Evolutionary conservation across 2,797 vertebrate species (phyloP).

Genomic region (Bufotes viridis): DNA sequence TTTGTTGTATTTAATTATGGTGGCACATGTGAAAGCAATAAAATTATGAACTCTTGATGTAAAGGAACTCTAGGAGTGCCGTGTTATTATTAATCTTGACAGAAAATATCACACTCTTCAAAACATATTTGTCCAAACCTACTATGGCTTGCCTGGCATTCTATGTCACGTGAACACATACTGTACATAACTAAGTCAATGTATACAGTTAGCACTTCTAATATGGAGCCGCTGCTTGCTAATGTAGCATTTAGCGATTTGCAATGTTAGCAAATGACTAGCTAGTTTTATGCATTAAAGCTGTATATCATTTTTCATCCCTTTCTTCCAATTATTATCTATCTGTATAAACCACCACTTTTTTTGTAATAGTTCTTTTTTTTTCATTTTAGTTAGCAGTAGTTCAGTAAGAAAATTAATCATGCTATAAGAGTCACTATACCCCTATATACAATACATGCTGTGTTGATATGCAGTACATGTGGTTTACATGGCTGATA

Average conservation of each 20-base stretch:
- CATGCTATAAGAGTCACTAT: background rate
- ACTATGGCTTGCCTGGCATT: no score
- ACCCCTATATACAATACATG: background rate
- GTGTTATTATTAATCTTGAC: no score
- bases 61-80: no score
- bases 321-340: background rate
- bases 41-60: no score
- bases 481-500: constrained; percentile 31
- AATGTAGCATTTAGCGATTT: background rate
- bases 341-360: background rate
- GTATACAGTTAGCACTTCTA: background rate
- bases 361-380: background rate
- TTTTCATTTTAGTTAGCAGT: background rate
- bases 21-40: no score
- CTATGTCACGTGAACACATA: no score
- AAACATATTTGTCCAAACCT: no score
- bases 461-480: background rate
- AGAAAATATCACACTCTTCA: no score
- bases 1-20: no score
- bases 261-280: background rate
- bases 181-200: background rate
- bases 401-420: background rate
- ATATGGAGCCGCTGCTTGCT: background rate
- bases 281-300: background rate
- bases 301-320: background rate